Evolutionary conservation across 1,140 invertebrate genomes (phyloP), one percentile per base, ranked within the genome.

Genomic region (Drosophila carrolli): DNA sequence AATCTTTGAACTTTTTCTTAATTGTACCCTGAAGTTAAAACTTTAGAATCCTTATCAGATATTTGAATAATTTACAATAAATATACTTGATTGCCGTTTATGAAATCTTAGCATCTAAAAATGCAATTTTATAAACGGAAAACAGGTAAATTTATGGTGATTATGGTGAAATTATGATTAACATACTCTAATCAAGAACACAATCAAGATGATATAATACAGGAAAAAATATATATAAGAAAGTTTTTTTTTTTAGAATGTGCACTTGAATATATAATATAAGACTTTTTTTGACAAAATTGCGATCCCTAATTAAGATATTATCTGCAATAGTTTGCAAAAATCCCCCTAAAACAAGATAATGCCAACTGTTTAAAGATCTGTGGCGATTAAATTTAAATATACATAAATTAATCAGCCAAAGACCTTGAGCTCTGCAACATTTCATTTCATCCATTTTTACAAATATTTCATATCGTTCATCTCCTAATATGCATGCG

Each of bases 381-480:
- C 32, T 23, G 27, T 32, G 0, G 37, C 55, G 60, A 35, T 62
- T 59, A 41, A 59, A 62, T 62, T 62, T 23, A 63, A 63, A 63
- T 35, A 60, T 43, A 35, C 41, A 63, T 63, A 60, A 63, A 60
- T 63, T 60, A 60, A 13, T 7, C 27, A 59, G 9, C 35, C 23
- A 63, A 56, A 56, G 58, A 14, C 59, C 13, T 50, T 51, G 27
- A 50, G 27, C 13, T 32, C 2, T 16, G 27, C 13, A 3, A 23
- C 10, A 62, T 62, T 11, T 41, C 29, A 41, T 23, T 60, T 32
- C 10, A 4, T 10, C 3, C 1, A 19, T 35, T 16, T 63, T 60
- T 63, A 62, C 55, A 51, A 35, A 35, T 35, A 23, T 62, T 62
- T 59, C 32, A 62, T 59, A 62, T 59, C 48, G 29, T n/a, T 51